Percentiles rank a stretch among this genome's conserved stretches.
phyloP scores from a whole-genome alignment of 92 coral and sea anemone genomes.

The Epizoanthus illoricatus region DNA sequence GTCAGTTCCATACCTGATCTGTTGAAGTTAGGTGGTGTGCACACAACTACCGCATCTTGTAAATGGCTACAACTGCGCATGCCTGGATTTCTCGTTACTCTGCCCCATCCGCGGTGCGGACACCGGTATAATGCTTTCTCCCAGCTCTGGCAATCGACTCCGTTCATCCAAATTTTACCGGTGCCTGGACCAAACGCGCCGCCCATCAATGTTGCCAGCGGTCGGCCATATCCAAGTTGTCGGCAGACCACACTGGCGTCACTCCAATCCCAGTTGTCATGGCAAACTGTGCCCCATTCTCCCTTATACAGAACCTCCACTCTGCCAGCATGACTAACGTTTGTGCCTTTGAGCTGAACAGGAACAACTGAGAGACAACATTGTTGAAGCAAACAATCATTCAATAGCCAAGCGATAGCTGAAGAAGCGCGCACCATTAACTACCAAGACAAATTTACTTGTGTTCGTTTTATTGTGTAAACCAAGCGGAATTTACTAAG shows the following conservation, averaged over 20 bases:
- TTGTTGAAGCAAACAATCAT: neutral
- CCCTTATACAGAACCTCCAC: constrained; percentile 14
- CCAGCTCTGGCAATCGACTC: constrained; percentile 1
- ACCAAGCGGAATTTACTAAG: too few relatives aligned
- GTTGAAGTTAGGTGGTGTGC: neutral
- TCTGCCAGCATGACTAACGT: constrained; percentile 18
- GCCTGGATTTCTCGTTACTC: neutral
- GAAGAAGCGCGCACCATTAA: too few relatives aligned
- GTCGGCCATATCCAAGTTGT: constrained; percentile 4
- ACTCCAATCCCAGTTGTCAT: neutral
- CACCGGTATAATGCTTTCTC: neutral
- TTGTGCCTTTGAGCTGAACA: constrained; percentile 10
- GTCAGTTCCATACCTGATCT: neutral
- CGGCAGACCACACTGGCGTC: constrained; percentile 1
- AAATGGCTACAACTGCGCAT: neutral
- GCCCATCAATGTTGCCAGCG: neutral
- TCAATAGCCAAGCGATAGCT: neutral
- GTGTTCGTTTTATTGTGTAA: too few relatives aligned
- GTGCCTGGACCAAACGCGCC: neutral
- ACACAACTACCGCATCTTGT: neutral
- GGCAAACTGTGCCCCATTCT: constrained; percentile 25
- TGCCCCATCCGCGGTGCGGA: constrained; percentile 15
- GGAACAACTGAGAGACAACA: constrained; percentile 1
- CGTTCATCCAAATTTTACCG: constrained; percentile 3
- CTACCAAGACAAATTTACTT: too few relatives aligned